Base-by-base conservation (phyloP, 2,113 vertebrate genomes). In the Rhabdomys dilectus region DNA sequence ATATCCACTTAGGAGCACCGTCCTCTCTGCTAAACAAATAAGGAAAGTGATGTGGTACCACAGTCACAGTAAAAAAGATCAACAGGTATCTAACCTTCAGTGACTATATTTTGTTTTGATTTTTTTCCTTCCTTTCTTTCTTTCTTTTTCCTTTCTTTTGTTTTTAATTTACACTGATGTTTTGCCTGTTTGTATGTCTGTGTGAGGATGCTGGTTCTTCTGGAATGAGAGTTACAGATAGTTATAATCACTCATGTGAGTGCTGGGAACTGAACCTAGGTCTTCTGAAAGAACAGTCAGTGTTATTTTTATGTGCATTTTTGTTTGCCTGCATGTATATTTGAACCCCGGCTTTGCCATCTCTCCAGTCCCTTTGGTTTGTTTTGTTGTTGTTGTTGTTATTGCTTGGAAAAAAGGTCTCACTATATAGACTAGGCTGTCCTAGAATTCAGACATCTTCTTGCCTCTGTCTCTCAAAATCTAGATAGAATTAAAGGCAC, bases 1-100 rank as follows among this genome's bases (percentile, higher is more conserved):
- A 68, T 68, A 87, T 88, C 22, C 7, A 36, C 64, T 95, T 86
- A 66, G 45, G 94, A 94, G 36, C 66, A 70, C 64, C 81, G 93
- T n/a, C 53, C 9, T 84, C 17, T 90, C 26, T 66, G 64, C 24
- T 36, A 68, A 92, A 88, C 26, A 92, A 66, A 77, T 60, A 81
- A 85, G 80, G 80, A 92, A 95, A 93, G 29, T 88, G 66, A 95
- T 39, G 10, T 87, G 51, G 31, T 31, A 85, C 88, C n/a, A 92
- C 31, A 8, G 85, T 93, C 36, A 92, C 89, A 26, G 70, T 53
- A 82, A 72, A 64, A 96, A 90, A 96, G 26, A 16, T 24, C 48
- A 90, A 62, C 5, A 85, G 66, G 48, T 80, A 85, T 82, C 95
- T 70, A 76, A 88, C 90, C 17, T 85, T 29, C 31, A 21, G 7